These are phyloP conservation scores for Leucosticte australis DNA, from an alignment of 2,113 vertebrate species.

Conservation along the genomic window DNA sequence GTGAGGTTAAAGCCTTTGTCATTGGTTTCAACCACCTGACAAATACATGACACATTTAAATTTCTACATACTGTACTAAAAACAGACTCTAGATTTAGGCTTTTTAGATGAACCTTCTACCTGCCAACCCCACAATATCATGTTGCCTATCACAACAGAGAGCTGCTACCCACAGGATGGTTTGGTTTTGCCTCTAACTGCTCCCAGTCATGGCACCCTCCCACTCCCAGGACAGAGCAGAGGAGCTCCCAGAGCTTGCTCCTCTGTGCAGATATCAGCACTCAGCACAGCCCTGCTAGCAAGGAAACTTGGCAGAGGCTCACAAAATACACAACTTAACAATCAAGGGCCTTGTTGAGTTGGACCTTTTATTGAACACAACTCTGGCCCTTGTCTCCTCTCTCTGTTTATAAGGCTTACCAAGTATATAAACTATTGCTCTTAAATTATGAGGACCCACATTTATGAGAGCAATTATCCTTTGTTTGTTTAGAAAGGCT, in stretches of 20 bases:
- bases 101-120: background rate
- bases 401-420: constrained; percentile 70
- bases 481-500: constrained; percentile 72
- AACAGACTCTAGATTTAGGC: background rate
- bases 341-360: constrained; percentile 70
- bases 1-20: background rate
- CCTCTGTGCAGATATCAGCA: constrained; percentile 23
- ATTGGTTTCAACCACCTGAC: background rate
- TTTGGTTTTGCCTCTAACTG: background rate
- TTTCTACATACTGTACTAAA: background rate
- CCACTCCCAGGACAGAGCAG: background rate
- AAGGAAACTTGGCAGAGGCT: constrained; percentile 73
- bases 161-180: background rate
- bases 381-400: constrained; percentile 31
- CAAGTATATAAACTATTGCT: constrained; percentile 67
- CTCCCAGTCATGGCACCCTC: background rate
- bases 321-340: constrained; percentile 70
- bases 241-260: constrained; percentile 40
- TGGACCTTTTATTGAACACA: constrained; percentile 67
- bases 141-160: background rate
- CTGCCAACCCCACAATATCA: background rate
- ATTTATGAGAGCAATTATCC: constrained; percentile 72
- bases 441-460: constrained; percentile 69
- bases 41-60: background rate
- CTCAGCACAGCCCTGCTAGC: constrained; percentile 47